These are phyloP conservation scores for Ashinkailepas kermadecensis DNA, from an alignment of 2,888 invertebrate species.

Conservation along the genomic window DNA sequence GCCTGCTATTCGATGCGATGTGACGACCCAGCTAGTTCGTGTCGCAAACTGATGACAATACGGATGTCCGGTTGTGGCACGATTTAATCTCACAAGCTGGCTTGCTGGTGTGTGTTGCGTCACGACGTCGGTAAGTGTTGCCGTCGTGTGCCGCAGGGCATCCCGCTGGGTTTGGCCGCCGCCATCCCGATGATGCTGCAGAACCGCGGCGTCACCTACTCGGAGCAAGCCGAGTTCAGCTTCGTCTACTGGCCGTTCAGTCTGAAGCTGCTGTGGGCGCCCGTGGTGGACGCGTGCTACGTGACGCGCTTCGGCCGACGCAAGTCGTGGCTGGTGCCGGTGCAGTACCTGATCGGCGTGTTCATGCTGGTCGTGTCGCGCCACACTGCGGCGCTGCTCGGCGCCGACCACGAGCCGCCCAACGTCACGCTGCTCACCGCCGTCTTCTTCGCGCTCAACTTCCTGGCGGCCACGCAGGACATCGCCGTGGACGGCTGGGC, in stretches of 20 bases:
- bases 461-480: slow-evolving; percentile 97
- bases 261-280: slow-evolving; percentile 94
- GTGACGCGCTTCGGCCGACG: slow-evolving; percentile 75
- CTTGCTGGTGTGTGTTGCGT: background rate
- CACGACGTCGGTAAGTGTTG: no score
- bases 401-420: slow-evolving; percentile 52
- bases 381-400: slow-evolving; percentile 68
- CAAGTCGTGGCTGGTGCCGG: slow-evolving; percentile 88
- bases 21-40: no score
- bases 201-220: slow-evolving; percentile 84
- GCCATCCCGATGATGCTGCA: slow-evolving; percentile 94
- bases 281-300: slow-evolving; percentile 90
- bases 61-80: no score
- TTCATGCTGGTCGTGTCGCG: slow-evolving; percentile 82
- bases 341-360: slow-evolving; percentile 72
- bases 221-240: slow-evolving; percentile 78
- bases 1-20: no score
- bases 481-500: slow-evolving; percentile 99
- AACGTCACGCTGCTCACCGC: slow-evolving; percentile 70
- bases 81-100: no score
- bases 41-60: no score
- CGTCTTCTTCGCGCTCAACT: slow-evolving; percentile 84
- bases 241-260: slow-evolving; percentile 84
- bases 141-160: slow-evolving; percentile 41
- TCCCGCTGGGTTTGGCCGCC: slow-evolving; percentile 83